Evolutionary conservation across 1,140 invertebrate species (phyloP), one percentile per base, ranked within the genome.

Genomic region (Eciton burchellii): DNA sequence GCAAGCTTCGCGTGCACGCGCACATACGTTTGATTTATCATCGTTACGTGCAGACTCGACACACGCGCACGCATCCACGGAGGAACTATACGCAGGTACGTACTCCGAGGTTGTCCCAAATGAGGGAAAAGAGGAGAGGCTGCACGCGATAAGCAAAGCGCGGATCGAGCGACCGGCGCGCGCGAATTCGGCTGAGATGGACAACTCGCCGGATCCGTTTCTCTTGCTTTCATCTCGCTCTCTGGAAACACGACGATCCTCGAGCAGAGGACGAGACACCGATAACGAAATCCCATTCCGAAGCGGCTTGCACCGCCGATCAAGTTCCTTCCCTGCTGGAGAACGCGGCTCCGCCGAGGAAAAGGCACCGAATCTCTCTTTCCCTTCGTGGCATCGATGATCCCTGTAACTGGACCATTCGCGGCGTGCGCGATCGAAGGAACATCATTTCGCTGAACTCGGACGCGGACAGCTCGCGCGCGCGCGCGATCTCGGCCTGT

Each of bases 221-320:
- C 5, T 43, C 54, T 57, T 54, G 3, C 45, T 35, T 76, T 35
- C 21, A 3, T 52, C 47, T 68, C 43, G 35, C 21, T 56, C 49
- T 26, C 26, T 43, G 49, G 19, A 68, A 70, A 68, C 56, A 49
- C 35, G 41, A 54, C 56, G 24, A 79, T 63, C 12, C n/a, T 79
- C 54, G 41, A 24, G 29, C 12, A 65, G 35, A 79, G n/a, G 63
- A n/a, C 43, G 74, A 68, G 49, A 70, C 41, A 12, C 6, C 19
- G 21, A 57, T 79, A 79, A 79, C 63, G 56, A 79, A 79, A 70
- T 79, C 56, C 52, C 49, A 79, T 79, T 57, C 35, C 29, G 6
- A 56, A n/a, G 26, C 16, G 11, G 45, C 74, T 79, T 62, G 68
- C 21, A 14, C 26, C 26, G 16, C 68, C 29, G 35, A 3, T 35